Conservation (phyloP, 2,113 vertebrate genomes). For the Columba livia region DNA sequence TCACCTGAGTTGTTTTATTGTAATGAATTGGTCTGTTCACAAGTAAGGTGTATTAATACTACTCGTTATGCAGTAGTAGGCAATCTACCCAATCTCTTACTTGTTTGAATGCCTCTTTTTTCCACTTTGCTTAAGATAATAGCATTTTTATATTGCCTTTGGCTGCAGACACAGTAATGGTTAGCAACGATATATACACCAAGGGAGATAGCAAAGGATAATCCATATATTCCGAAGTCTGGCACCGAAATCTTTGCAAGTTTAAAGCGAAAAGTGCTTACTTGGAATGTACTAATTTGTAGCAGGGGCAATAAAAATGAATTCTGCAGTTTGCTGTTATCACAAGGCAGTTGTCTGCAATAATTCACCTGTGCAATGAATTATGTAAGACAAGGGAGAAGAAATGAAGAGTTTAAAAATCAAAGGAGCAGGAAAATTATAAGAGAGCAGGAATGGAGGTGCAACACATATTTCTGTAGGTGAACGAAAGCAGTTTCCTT, state of each 20-base stretch:
- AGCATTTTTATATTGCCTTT: slow-evolving; percentile 55
- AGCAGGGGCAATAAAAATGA: slow-evolving; percentile 39
- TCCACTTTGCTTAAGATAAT: slow-evolving; percentile 53
- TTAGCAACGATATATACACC: slow-evolving; percentile 49
- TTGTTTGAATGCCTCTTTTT: slow-evolving; percentile 8
- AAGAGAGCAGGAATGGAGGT: background rate
- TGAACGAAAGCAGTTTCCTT: background rate
- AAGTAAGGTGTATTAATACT: background rate
- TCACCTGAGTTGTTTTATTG: background rate
- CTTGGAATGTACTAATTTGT: slow-evolving; percentile 57
- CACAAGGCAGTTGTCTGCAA: slow-evolving; percentile 17
- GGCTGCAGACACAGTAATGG: slow-evolving; percentile 7
- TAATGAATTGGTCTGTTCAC: background rate
- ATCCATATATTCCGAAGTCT: slow-evolving; percentile 55
- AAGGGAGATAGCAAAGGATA: slow-evolving; percentile 17
- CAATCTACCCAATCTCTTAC: background rate
- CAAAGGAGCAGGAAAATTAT: background rate
- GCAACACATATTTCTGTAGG: background rate
- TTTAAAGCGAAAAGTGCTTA: slow-evolving; percentile 43
- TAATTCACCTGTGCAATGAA: slow-evolving; percentile 30
- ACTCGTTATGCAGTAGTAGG: background rate
- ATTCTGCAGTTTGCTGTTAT: slow-evolving; percentile 43
- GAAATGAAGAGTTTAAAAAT: slow-evolving; percentile 30
- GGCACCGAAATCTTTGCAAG: slow-evolving; percentile 38
- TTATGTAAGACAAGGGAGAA: slow-evolving; percentile 16